These are phyloP conservation scores for Mormyrops boulengeri DNA, from an alignment of 2,797 vertebrate species.

Conservation along the genomic window DNA sequence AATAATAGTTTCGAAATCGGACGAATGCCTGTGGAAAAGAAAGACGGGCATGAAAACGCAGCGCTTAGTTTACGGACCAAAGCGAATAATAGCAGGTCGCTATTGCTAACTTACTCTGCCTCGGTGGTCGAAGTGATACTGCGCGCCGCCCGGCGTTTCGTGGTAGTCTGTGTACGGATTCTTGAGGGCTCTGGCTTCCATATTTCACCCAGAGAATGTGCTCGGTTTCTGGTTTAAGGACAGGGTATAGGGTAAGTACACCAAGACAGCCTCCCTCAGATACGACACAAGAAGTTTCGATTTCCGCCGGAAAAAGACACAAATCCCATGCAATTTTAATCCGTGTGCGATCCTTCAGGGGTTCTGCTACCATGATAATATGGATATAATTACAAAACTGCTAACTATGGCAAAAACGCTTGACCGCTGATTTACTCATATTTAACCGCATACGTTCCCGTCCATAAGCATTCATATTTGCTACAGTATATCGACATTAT, in stretches of 20 bases:
- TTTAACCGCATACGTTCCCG: background rate
- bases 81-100: background rate
- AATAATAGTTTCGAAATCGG: background rate
- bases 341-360: background rate
- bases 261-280: background rate
- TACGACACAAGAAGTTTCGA: background rate
- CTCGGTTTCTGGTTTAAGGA: constrained; percentile 16
- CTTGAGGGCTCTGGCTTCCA: constrained; percentile 78
- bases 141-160: constrained; percentile 60
- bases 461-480: background rate
- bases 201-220: constrained; percentile 37
- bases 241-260: background rate
- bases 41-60: background rate
- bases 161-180: constrained; percentile 83
- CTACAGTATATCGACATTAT: background rate
- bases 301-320: background rate
- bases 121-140: constrained; percentile 67
- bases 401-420: background rate
- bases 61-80: background rate
- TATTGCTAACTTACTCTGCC: constrained; percentile 68
- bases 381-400: background rate
- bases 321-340: background rate
- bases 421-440: background rate
- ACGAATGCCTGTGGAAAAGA: background rate
- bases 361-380: background rate